Conservation (phyloP, 2,797 vertebrate species). For the Onychomys torridus region DNA sequence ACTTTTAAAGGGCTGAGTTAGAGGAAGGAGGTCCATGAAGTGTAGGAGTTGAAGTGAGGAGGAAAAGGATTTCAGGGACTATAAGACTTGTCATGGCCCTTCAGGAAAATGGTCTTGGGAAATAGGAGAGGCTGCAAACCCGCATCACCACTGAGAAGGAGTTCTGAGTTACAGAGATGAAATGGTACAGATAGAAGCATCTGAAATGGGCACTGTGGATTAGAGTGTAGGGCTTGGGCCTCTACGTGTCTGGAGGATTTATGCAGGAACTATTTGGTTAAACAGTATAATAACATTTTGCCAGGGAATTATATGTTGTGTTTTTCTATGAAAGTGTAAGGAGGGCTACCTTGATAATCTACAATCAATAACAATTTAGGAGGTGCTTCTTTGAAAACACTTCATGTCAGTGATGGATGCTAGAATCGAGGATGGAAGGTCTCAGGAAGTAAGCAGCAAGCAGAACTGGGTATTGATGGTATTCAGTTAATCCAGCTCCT, state of each 20-base stretch:
- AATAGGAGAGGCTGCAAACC: background rate
- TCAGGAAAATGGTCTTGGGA: background rate
- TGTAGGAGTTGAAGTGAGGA: background rate
- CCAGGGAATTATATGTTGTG: background rate
- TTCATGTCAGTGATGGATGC: background rate
- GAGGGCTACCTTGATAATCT: background rate
- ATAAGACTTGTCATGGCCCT: background rate
- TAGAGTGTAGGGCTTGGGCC: background rate
- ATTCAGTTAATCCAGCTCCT: background rate
- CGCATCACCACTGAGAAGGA: background rate
- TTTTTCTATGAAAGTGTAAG: background rate
- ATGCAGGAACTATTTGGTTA: background rate
- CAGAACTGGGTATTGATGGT: background rate
- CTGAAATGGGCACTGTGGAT: background rate
- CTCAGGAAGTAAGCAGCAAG: conserved; percentile 8
- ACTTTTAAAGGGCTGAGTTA: background rate
- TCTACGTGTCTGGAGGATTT: background rate
- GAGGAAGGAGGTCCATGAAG: background rate
- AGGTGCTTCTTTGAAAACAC: conserved; percentile 26
- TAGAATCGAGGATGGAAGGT: conserved; percentile 3
- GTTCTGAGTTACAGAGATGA: background rate
- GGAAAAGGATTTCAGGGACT: background rate
- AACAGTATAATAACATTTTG: background rate
- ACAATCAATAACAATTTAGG: conserved; percentile 4
- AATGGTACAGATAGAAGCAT: background rate